Evolutionary conservation across 2,888 invertebrate species (phyloP), one percentile per base, ranked within the genome.

Genomic region (Ormyrus thymus): DNA sequence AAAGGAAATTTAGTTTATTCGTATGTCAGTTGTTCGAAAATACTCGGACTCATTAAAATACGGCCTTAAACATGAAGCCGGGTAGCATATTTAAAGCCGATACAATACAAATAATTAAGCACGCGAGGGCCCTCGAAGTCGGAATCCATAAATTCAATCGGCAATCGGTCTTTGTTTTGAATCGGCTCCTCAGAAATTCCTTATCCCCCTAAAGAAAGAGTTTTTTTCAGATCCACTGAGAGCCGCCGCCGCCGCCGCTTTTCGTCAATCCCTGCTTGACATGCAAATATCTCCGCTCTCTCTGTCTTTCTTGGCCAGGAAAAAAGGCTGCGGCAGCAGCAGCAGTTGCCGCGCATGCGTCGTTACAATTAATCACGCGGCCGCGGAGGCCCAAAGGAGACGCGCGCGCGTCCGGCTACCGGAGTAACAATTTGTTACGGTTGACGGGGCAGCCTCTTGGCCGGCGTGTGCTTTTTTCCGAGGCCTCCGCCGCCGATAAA

Each of bases 361-460:
- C 80, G 74, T 77, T 77, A 71, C 80, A 77, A 80, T 80, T 80
- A 80, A 80, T 80, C 80, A 80, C 80, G 70, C 53, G 66, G 51
- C 48, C 73, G 48, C 15, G 11, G n/a, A 8, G 43, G 43, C n/a
- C 46, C 48, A 43, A 45, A 10, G 64, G 50, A 29, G 8, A 11
- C 13, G 15, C 10, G 53, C 84, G 82, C 82, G 83, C 82, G 84
- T 84, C 85, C 86, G 71, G 84, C 85, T 86, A 87, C 85, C 83
- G 85, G 82, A 86, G 85, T 86, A 84, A 87, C 89, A 89, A 89
- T 89, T 89, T 89, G 89, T 89, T 89, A 89, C 84, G 85, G 87
- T 83, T 86, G 88, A 88, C 88, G 87, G 86, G 86, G 83, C 51
- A n/a, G 29, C 43, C 45, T 61, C 7, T 29, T 3, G 29, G 29